Conservation (phyloP, 2,888 invertebrate species). For the Cephus spinipes region DNA sequence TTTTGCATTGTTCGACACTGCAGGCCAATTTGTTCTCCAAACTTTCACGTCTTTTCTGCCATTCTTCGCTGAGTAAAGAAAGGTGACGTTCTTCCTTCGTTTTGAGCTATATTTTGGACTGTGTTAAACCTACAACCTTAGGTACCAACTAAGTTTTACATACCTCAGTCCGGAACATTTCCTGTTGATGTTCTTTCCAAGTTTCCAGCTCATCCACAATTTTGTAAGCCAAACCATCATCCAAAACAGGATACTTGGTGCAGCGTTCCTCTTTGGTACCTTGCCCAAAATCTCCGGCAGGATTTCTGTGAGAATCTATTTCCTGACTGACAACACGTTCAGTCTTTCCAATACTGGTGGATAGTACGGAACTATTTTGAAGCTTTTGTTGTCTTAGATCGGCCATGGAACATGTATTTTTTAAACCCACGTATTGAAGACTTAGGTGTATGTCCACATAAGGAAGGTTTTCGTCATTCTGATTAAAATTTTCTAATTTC, state of each 20-base stretch:
- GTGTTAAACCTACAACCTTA: neutral
- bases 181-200: conserved; percentile 79
- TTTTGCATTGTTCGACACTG: conserved; percentile 74
- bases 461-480: conserved; percentile 53
- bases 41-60: conserved; percentile 70
- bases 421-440: conserved; percentile 63
- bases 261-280: too few species aligned
- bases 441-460: conserved; percentile 70
- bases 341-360: too few species aligned
- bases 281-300: conserved; percentile 44
- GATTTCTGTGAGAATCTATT: conserved; percentile 48
- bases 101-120: conserved; percentile 64
- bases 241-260: conserved; percentile 44
- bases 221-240: conserved; percentile 66
- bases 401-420: conserved; percentile 17
- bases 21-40: conserved; percentile 71
- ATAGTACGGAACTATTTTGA: too few species aligned
- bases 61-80: conserved; percentile 69
- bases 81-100: conserved; percentile 72
- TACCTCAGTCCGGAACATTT: conserved; percentile 73
- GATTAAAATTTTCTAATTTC: conserved; percentile 22
- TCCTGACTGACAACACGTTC: conserved; percentile 15
- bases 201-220: conserved; percentile 77
- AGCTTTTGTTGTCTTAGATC: too few species aligned
- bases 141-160: conserved; percentile 17